Evolutionary conservation across 2,888 invertebrate genomes (phyloP).

Genomic region (Merodon equestris): DNA sequence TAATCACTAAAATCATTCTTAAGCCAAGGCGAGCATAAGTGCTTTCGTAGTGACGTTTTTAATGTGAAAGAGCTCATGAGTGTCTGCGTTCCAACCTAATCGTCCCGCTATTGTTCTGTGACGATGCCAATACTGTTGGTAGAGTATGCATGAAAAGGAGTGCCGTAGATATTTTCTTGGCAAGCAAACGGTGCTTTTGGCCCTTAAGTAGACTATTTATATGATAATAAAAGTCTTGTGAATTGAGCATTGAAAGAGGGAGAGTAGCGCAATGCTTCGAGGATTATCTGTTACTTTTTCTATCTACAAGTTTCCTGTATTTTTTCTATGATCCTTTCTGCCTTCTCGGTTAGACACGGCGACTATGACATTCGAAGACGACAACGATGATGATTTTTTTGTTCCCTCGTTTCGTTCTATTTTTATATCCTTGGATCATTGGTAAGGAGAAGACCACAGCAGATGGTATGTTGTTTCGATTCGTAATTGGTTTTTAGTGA

Average conservation of each 20-base stretch:
- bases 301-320: slow-evolving; percentile 23
- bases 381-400: too few species aligned
- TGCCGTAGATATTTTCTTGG: slow-evolving; percentile 42
- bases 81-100: slow-evolving; percentile 15
- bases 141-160: too few species aligned
- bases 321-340: slow-evolving; percentile 37
- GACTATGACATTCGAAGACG: too few species aligned
- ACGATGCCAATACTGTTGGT: not conserved
- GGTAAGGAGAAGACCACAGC: slow-evolving; percentile 20
- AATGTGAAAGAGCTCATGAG: slow-evolving; percentile 32
- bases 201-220: slow-evolving; percentile 68
- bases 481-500: slow-evolving; percentile 69
- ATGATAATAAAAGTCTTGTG: slow-evolving; percentile 69
- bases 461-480: slow-evolving; percentile 65
- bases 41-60: slow-evolving; percentile 10
- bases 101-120: not conserved
- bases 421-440: slow-evolving; percentile 20
- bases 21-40: too few species aligned
- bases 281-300: slow-evolving; percentile 60
- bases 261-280: slow-evolving; percentile 47
- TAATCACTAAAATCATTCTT: too few species aligned
- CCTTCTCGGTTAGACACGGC: slow-evolving; percentile 18
- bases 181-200: slow-evolving; percentile 58
- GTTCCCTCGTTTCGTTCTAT: not conserved
- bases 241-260: slow-evolving; percentile 50